Evolutionary conservation across 2,888 invertebrate genomes (phyloP), one percentile per base, ranked within the genome.

Genomic region (Cyclophora albipunctata): DNA sequence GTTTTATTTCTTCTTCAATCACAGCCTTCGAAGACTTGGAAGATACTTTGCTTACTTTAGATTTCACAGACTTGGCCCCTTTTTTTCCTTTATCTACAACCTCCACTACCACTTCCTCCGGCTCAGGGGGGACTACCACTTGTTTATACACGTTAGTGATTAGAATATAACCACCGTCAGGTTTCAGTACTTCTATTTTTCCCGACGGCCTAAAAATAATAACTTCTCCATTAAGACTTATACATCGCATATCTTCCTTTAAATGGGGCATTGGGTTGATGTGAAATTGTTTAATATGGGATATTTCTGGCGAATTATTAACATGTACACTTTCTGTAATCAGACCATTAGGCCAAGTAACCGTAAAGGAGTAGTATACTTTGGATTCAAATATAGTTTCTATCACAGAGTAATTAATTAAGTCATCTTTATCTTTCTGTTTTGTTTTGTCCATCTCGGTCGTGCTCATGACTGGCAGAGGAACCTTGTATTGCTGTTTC

Each of bases 271-370:
- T 46, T 3, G 62, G 53, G 42, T 55, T 54, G 41, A 73, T 45
- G 58, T 75, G 71, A 61, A 67, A 78, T 63, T 86, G 87, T 55
- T 84, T 88, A 5, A 89, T 78, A 54, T 87, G 84, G 42, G 81
- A 80, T 50, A 88, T 68, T 47, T 57, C 53, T 7, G 71, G 52
- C 2, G 79, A 78, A 60, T 83, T 79, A 3, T 67, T 54, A 54
- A 77, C 73, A 60, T 86, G 70, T 33, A 88, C 72, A 51, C 72
- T 82, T 63, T 87, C 83, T 5, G 81, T 81, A 5, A 85, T 71
- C 40, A 81, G 72, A 2, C 89, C 89, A 57, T 85, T 88, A 2
- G 87, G 86, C 84, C 86, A 88, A 3, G 86, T 82, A 33, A 85
- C 58, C 55, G 60, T 70, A 42, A 87, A 58, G 2, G 82, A 76